Evolutionary conservation across 2,888 invertebrate species (phyloP).

Genomic region (Acrobasis consociella): DNA sequence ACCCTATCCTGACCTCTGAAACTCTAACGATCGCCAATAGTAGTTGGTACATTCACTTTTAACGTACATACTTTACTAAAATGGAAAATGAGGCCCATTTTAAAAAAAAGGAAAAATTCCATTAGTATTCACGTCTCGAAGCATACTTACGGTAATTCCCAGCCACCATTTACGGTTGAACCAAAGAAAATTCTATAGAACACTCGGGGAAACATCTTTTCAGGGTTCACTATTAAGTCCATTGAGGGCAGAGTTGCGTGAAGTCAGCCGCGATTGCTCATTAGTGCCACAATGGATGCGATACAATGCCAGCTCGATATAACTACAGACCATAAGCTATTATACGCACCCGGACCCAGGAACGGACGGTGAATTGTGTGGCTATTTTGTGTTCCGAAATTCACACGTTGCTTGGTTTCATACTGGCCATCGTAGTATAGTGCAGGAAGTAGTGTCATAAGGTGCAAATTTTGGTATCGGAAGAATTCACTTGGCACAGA

Average conservation of each 20-base stretch:
- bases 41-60: no score
- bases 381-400: conserved; percentile 17
- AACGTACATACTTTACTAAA: no score
- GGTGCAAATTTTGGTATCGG: no score
- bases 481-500: no score
- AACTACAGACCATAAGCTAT: conserved; percentile 9
- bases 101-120: not conserved
- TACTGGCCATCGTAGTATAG: no score
- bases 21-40: no score
- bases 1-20: no score
- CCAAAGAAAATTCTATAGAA: conserved; percentile 25
- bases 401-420: not conserved
- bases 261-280: conserved; percentile 67
- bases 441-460: no score
- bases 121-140: conserved; percentile 7
- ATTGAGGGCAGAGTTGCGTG: conserved; percentile 48
- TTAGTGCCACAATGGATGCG: conserved; percentile 67
- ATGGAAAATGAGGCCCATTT: not conserved
- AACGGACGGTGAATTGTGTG: conserved; percentile 9
- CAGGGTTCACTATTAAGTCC: conserved; percentile 37
- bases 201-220: conserved; percentile 40
- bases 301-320: conserved; percentile 49
- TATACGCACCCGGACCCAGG: conserved; percentile 10
- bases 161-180: conserved; percentile 10
- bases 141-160: conserved; percentile 11